Evolutionary conservation across 2,797 vertebrate species (phyloP), one percentile per base, ranked within the genome.

Genomic region (Dipus sagitta): DNA sequence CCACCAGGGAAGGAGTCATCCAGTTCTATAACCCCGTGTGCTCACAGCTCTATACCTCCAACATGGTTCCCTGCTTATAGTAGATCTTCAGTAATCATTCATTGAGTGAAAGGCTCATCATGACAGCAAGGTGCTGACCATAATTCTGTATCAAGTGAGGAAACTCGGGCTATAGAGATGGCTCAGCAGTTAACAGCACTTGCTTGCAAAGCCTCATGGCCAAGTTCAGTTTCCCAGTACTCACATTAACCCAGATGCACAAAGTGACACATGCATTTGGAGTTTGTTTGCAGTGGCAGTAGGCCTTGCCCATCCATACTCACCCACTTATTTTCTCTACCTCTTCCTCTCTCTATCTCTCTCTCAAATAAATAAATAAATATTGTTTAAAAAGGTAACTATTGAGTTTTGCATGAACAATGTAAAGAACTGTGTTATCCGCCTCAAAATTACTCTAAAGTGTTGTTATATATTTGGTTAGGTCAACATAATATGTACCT

Each of bases 81-180:
- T 17, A 60, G 52, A 38, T 65, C 13, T 3, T 75, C 74, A 54
- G 1, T 11, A n/a, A 28, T 32, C 47, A 32, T 38, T 47, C 71
- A 65, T 21, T 75, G 34, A 68, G n/a, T 34, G 60, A 88, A 32
- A 11, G n/a, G 15, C 34, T 92, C 12, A 0, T 86, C 30, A 58
- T 47, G 74, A 4, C 26, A 64, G 47, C 20, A 32, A 65, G 6
- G 76, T 15, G 28, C 54, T 79, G 32, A 76, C 32, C 12, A 23
- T 72, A 71, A 72, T 88, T 82, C 72, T 88, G 9, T 77, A 79
- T 91, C 11, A 13, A 91, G 90, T 88, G 58, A 89, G 68, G n/a
- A 21, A 18, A 68, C 28, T 13, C 6, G 9, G 28, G 24, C 10
- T 28, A 26, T 2, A 13, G 12, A 13, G 65, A 28, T 28, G 30